Base-by-base conservation (phyloP, 92 coral and sea anemone species). In the Phymanthus crucifer region DNA sequence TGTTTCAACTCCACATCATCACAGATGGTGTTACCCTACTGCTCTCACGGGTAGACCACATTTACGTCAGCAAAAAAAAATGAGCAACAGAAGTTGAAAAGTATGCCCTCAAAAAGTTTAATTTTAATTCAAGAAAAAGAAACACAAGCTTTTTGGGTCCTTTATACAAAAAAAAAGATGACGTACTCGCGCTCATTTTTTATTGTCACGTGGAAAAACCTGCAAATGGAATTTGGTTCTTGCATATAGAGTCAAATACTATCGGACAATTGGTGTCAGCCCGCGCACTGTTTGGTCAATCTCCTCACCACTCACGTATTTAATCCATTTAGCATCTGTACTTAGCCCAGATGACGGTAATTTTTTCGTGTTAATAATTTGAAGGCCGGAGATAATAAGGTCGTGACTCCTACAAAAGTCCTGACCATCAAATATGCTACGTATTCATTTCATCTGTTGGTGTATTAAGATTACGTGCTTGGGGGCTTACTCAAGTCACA, bases 361-460 rank as follows among this genome's bases (percentile, higher is more conserved):
- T 24, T 27, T 24, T 61, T 61, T 29, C 68, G 68, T n/a, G 68
- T 61, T 61, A 61, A 61, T 61, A 5, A 61, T 61, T 61, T 37
- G 7, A 21, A 75, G 31, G 23, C 29, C 19, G 33, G 66, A 74
- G 68, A 74, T 74, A 74, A 32, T 46, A 29, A 36, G 78, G 78
- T 74, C 78, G 32, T 26, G 78, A 74, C 78, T 47, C 24, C 1
- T 36, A 24, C 27, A 27, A 18, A 70, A 36, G 31, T 18, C 77
- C 35, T 32, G 31, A 74, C 78, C 78, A 74, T 47, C 52, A 36
- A 36, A 29, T 47, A 74, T 74, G 54, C 78, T 36, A 74, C 48
- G 66, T n/a, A 50, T 74, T 47, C 36, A 29, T 73, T 32, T 50
- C 78, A 50, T 16, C 40, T 74, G 78, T 27, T 74, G 50, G 78